Conservation (phyloP, 2,888 invertebrate species). For the Entomobrya multifasciata region DNA sequence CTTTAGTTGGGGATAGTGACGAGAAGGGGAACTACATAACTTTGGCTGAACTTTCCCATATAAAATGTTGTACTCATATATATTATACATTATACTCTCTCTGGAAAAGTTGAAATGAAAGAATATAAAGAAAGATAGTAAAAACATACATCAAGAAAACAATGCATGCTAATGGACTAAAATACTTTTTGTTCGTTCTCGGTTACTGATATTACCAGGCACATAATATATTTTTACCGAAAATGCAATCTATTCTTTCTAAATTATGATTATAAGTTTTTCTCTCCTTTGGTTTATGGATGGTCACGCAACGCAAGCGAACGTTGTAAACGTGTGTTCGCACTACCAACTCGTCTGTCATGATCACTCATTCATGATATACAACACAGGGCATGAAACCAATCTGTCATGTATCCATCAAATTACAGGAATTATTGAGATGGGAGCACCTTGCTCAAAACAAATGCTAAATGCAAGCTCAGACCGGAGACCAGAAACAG, state of each 20-base stretch:
- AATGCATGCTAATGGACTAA: slow-evolving; percentile 20
- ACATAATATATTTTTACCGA: neutral
- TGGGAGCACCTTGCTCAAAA: slow-evolving; percentile 45
- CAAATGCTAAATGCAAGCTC: neutral
- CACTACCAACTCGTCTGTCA: slow-evolving; percentile 61
- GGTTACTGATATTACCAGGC: slow-evolving; percentile 8
- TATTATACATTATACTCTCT: no score
- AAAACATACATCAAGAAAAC: neutral
- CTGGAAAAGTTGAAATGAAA: no score
- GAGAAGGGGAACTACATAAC: slow-evolving; percentile 56
- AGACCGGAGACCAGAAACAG: no score
- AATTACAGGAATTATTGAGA: slow-evolving; percentile 42
- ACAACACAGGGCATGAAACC: slow-evolving; percentile 57
- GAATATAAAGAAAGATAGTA: no score
- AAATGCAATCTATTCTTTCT: neutral
- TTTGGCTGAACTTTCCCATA: slow-evolving; percentile 41
- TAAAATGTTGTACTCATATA: neutral
- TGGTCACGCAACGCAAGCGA: slow-evolving; percentile 54
- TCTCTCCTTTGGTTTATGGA: slow-evolving; percentile 39
- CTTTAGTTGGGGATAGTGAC: slow-evolving; percentile 29
- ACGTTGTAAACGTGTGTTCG: slow-evolving; percentile 56
- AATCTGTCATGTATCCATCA: slow-evolving; percentile 69
- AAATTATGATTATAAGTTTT: slow-evolving; percentile 46
- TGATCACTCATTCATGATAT: slow-evolving; percentile 73
- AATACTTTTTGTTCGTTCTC: neutral